Percentiles rank a stretch among this genome's conserved stretches.
Evolutionary conservation across 2,888 invertebrate genomes (phyloP).

Genomic region (Achlya flavicornis): DNA sequence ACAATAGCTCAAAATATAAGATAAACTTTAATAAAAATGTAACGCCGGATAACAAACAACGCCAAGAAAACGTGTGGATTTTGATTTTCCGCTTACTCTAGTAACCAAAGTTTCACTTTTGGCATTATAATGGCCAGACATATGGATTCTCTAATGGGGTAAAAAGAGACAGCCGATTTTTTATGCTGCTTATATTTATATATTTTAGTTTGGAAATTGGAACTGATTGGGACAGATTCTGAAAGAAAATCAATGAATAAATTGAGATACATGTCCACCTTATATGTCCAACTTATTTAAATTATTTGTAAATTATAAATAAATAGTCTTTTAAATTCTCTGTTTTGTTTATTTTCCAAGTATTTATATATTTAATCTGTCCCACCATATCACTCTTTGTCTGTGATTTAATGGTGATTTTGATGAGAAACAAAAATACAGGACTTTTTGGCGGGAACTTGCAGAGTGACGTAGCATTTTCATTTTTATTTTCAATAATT

Average conservation of each 20-base stretch:
- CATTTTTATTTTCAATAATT: no score
- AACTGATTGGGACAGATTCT: background rate
- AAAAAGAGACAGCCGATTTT: background rate
- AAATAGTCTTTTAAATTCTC: no score
- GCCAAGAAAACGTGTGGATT: conserved; percentile 81
- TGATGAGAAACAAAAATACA: no score
- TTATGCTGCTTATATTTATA: background rate
- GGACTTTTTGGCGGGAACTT: no score
- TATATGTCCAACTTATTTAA: no score
- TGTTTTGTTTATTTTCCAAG: no score
- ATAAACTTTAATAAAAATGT: conserved; percentile 68
- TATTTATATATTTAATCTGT: no score
- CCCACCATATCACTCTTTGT: no score
- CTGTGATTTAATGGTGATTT: no score
- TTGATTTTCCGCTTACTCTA: conserved; percentile 52
- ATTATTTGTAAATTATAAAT: no score
- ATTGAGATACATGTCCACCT: background rate
- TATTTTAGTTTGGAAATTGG: background rate
- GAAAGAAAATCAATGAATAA: conserved; percentile 4
- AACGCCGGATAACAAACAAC: conserved; percentile 80
- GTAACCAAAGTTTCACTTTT: background rate
- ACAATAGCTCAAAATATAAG: conserved; percentile 61
- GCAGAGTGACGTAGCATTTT: no score
- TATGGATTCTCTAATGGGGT: background rate
- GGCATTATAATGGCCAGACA: background rate